A percentile compares a stretch with the other conserved stretches of the same genome.
phyloP scores from a whole-genome alignment of 2,888 invertebrate species.

The Meganola albula region DNA sequence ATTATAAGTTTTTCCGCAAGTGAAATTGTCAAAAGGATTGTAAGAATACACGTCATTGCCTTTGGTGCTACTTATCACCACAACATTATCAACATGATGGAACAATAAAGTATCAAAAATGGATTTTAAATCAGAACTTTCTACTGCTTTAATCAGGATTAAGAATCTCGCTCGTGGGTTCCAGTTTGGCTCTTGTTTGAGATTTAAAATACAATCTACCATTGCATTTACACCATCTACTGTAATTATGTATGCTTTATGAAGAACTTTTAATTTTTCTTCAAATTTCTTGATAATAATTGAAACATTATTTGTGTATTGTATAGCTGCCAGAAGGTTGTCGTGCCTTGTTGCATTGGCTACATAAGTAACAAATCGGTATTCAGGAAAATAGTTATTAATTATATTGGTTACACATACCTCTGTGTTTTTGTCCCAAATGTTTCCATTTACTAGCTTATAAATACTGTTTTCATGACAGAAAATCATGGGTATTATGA shows the following conservation, averaged over 20 bases:
- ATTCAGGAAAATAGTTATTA: conserved; percentile 14
- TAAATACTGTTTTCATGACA: too few relatives aligned
- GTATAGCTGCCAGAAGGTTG: conserved; percentile 11
- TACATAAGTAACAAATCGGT: conserved; percentile 14
- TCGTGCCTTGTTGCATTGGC: conserved; percentile 12
- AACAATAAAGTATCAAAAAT: conserved; percentile 40
- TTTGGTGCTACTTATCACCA: conserved; percentile 35
- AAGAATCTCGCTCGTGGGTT: conserved; percentile 38
- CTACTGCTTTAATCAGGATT: conserved; percentile 31
- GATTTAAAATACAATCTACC: conserved; percentile 10
- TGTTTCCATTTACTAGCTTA: too few relatives aligned
- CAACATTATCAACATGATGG: conserved; percentile 31
- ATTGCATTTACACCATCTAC: conserved; percentile 22
- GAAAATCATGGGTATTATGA: too few relatives aligned
- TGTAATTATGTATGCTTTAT: conserved; percentile 35
- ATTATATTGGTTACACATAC: too few relatives aligned
- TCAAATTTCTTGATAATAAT: conserved; percentile 3
- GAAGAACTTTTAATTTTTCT: conserved; percentile 4
- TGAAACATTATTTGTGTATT: conserved; percentile 8
- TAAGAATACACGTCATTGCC: conserved; percentile 44
- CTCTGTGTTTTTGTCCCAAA: too few relatives aligned
- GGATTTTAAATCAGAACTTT: conserved; percentile 16
- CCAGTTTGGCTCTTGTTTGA: conserved; percentile 36
- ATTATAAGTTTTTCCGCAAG: conserved; percentile 46
- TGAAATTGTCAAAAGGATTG: conserved; percentile 48